phyloP scores from a whole-genome alignment of 2,797 vertebrate species.

The Mustela erminea region DNA sequence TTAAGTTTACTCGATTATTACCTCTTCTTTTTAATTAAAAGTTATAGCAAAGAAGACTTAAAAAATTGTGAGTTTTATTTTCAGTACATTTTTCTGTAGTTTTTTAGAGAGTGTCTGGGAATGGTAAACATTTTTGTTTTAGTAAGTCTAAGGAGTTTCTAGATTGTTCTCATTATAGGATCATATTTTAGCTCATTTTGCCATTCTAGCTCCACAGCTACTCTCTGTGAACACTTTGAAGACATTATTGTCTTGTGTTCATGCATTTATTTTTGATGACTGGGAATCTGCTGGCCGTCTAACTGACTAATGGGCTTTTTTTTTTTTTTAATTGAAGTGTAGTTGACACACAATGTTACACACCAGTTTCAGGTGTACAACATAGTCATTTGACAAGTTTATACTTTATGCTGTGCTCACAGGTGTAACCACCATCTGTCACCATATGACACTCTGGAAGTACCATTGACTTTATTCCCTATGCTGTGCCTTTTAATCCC shows the following conservation, averaged over 20 bases:
- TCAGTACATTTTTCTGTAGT: not conserved
- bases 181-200: not conserved
- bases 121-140: not conserved
- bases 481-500: not conserved
- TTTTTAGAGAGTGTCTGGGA: not conserved
- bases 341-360: not conserved
- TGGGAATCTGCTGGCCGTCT: not conserved
- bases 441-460: fast-evolving
- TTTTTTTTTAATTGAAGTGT: not conserved
- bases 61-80: not conserved
- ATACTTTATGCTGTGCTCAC: not conserved
- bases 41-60: not conserved
- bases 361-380: not conserved
- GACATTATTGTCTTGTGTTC: not conserved
- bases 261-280: slow-evolving; percentile 24
- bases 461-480: not conserved
- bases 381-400: not conserved
- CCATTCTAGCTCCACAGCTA: slow-evolving; percentile 29
- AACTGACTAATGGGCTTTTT: not conserved
- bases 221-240: not conserved
- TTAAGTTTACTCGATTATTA: not conserved
- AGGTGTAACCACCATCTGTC: not conserved
- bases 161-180: not conserved
- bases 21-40: not conserved
- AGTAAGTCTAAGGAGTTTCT: not conserved